These are phyloP conservation scores for Emmelina monodactyla DNA, from an alignment of 2,888 invertebrate genomes.

Conservation along the genomic window DNA sequence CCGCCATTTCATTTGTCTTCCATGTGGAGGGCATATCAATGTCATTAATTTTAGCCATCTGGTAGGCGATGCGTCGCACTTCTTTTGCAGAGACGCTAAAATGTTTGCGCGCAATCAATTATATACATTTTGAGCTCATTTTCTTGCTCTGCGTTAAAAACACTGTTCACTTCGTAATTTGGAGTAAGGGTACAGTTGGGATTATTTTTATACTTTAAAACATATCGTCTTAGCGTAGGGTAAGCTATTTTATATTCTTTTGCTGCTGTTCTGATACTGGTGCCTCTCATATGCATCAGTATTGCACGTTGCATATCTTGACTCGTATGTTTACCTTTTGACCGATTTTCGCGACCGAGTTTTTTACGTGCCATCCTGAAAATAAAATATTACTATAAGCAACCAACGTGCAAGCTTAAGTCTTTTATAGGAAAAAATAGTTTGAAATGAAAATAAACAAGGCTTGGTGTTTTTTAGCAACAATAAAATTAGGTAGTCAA, in stretches of 20 bases:
- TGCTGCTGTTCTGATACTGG: not conserved
- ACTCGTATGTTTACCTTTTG: not conserved
- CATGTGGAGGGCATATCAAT: constrained; percentile 12
- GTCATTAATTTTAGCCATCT: constrained; percentile 13
- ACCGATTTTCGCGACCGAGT: not conserved
- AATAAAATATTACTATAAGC: not conserved
- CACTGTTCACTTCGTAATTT: constrained; percentile 2
- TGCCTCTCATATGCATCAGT: not conserved
- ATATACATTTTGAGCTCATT: constrained; percentile 1
- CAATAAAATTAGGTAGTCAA: no score
- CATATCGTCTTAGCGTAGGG: constrained; percentile 1
- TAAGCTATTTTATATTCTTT: constrained; percentile 1
- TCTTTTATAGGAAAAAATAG: no score
- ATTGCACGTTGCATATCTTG: not conserved
- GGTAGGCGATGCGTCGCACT: constrained; percentile 9
- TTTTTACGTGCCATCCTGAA: constrained; percentile 1
- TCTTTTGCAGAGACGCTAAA: constrained; percentile 2
- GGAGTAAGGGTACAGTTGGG: constrained; percentile 3
- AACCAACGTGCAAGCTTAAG: no score
- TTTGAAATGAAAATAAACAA: no score
- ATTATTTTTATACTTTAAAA: not conserved
- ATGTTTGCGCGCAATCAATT: not conserved
- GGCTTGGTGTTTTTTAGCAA: no score
- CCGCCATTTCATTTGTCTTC: constrained; percentile 9
- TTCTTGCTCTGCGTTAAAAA: constrained; percentile 4